phyloP scores from a whole-genome alignment of 2,113 vertebrate species.

The Pterophyllum scalare region DNA sequence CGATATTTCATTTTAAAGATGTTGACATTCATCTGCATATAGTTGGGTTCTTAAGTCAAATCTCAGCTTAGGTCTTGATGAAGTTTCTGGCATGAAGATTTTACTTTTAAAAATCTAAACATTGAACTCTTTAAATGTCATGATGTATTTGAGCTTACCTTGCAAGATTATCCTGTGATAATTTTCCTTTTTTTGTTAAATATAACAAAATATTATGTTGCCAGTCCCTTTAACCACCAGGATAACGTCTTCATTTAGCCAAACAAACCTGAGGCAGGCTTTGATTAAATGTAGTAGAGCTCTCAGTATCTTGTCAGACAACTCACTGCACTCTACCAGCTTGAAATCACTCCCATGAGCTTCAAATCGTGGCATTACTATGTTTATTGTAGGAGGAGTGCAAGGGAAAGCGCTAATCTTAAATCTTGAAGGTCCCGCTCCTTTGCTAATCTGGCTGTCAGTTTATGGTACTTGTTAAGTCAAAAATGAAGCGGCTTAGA shows the following conservation, averaged over 20 bases:
- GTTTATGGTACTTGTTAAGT: conserved; percentile 11
- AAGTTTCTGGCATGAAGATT: neutral
- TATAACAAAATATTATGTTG: conserved; percentile 40
- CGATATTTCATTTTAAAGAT: neutral
- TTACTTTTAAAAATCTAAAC: neutral
- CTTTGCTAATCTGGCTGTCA: conserved; percentile 17
- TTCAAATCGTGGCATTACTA: conserved; percentile 43
- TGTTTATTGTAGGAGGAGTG: conserved; percentile 48
- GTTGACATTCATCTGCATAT: neutral
- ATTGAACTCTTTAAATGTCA: neutral
- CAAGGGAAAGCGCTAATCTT: conserved; percentile 3
- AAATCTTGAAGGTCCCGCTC: conserved; percentile 8
- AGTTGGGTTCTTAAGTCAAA: neutral
- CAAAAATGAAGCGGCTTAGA: conserved; percentile 3
- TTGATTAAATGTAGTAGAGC: conserved; percentile 62
- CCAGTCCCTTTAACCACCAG: conserved; percentile 53
- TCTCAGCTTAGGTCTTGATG: neutral
- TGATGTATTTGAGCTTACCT: neutral
- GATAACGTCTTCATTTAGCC: conserved; percentile 52
- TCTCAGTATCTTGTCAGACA: conserved; percentile 49
- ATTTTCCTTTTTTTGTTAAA: conserved; percentile 22
- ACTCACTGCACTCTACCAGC: conserved; percentile 21
- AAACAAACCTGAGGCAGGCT: conserved; percentile 43
- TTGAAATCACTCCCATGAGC: conserved; percentile 42
- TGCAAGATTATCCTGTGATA: neutral